Percentiles rank a stretch among this genome's conserved stretches.
Evolutionary conservation across 2,797 vertebrate genomes (phyloP).

Genomic region (Mergus octosetaceus): DNA sequence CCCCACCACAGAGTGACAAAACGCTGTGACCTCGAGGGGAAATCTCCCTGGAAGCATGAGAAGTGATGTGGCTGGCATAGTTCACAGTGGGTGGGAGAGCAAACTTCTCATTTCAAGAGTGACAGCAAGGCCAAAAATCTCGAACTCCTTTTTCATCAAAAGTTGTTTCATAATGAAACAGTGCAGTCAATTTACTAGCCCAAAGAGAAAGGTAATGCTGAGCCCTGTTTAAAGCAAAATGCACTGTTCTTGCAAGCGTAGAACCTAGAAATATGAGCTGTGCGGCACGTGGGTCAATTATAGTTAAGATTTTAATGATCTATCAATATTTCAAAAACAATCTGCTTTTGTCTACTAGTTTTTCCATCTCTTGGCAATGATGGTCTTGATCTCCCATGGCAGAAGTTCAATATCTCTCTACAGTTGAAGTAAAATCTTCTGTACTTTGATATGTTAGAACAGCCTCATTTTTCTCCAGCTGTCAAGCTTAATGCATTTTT

Average conservation of each 20-base stretch:
- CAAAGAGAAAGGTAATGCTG: accelerated
- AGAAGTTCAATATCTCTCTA: background rate
- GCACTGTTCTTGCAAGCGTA: background rate
- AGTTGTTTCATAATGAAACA: background rate
- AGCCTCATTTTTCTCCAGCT: background rate
- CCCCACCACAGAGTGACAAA: background rate
- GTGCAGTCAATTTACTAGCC: background rate
- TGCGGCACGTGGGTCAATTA: background rate
- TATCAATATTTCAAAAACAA: background rate
- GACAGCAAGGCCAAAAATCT: background rate
- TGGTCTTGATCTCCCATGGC: background rate
- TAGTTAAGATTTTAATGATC: background rate
- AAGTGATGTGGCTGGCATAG: background rate
- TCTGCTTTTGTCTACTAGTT: constrained; percentile 15
- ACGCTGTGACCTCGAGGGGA: background rate
- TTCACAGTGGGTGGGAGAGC: background rate
- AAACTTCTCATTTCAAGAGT: background rate
- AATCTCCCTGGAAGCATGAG: background rate
- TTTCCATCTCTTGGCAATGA: constrained; percentile 9
- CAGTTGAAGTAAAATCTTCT: constrained; percentile 25
- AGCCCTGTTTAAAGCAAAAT: background rate
- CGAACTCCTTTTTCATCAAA: background rate
- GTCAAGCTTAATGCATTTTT: constrained; percentile 27
- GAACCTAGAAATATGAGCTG: background rate
- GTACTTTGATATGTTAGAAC: constrained; percentile 16